Base-by-base conservation (phyloP, 2,888 invertebrate genomes). In the Lymantria dispar region DNA sequence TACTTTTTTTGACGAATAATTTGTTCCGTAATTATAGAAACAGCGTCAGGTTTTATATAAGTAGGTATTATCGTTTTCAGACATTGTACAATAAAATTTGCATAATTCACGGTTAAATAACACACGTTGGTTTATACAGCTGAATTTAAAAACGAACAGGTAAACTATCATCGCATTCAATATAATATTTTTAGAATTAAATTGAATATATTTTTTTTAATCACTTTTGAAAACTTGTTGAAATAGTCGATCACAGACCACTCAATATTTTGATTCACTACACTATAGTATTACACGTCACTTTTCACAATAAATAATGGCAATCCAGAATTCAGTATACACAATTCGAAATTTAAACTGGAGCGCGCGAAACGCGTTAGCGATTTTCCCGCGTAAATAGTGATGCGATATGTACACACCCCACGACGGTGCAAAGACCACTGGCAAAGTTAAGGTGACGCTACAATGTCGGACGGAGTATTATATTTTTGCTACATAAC, bases 371-470 rank as follows among this genome's bases (percentile, higher is more conserved):
- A 60, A 58, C 50, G 56, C 71, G 66, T 52, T 45, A 62, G 52
- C 60, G 63, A 66, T 68, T 81, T 85, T 85, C 78, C 83, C 85
- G 85, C 85, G 83, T 73, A 69, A 78, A 76, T 37, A 44, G 56
- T 12, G n/a, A 61, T 56, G 58, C 67, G 63, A 70, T 68, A 62
- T 78, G 83, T 77, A 73, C 71, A 65, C 64, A 70, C 78, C 71
- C 65, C 51, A 47, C 63, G 55, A 51, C 57, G 59, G 61, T 66
- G 49, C 54, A 53, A 55, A 59, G 54, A 56, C 71, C 71, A 85
- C 85, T 85, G 78, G 59, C 64, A 58, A 64, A 60, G 67, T 50
- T 48, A 60, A 61, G 58, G 60, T 67, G 63, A 61, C 59, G 64
- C 48, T 60, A 51, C 57, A 52, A 59, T 55, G 52, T 54, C 52